Evolutionary conservation across 2,888 invertebrate genomes (phyloP).

Genomic region (Lagria hirta): DNA sequence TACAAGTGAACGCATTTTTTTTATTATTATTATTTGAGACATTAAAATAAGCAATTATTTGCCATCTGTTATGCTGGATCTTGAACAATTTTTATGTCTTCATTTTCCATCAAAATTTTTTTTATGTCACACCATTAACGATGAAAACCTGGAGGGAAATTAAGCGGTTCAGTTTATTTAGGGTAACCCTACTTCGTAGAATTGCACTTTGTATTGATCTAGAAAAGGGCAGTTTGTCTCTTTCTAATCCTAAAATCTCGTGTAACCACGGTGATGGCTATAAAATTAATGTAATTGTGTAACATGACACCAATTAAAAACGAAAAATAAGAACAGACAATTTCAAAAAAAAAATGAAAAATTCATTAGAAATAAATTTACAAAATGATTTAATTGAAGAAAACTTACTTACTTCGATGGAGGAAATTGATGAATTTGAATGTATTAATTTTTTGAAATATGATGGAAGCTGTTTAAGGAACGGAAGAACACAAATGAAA

Average conservation of each 20-base stretch:
- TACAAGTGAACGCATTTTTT: too few relatives aligned
- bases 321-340: not conserved
- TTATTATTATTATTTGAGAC: too few relatives aligned
- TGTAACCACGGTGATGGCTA: slow-evolving; percentile 18
- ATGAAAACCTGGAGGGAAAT: slow-evolving; percentile 4
- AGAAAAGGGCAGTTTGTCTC: slow-evolving; percentile 18
- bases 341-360: not conserved
- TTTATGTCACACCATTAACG: too few relatives aligned
- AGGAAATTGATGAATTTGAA: slow-evolving; percentile 10
- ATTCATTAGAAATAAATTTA: not conserved
- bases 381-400: not conserved
- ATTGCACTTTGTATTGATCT: slow-evolving; percentile 26
- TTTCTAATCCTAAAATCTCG: slow-evolving; percentile 15
- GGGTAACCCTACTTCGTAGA: slow-evolving; percentile 7
- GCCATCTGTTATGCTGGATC: too few relatives aligned
- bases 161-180: slow-evolving; percentile 7
- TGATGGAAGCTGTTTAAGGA: slow-evolving; percentile 4
- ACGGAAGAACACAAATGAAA: slow-evolving; percentile 17
- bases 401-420: not conserved
- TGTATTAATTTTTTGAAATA: slow-evolving; percentile 6
- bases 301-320: not conserved
- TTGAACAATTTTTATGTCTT: too few relatives aligned
- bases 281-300: slow-evolving; percentile 11
- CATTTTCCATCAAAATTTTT: too few relatives aligned
- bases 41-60: too few relatives aligned